Evolutionary conservation across 2,888 invertebrate species (phyloP).

Genomic region (Elysia crispata): DNA sequence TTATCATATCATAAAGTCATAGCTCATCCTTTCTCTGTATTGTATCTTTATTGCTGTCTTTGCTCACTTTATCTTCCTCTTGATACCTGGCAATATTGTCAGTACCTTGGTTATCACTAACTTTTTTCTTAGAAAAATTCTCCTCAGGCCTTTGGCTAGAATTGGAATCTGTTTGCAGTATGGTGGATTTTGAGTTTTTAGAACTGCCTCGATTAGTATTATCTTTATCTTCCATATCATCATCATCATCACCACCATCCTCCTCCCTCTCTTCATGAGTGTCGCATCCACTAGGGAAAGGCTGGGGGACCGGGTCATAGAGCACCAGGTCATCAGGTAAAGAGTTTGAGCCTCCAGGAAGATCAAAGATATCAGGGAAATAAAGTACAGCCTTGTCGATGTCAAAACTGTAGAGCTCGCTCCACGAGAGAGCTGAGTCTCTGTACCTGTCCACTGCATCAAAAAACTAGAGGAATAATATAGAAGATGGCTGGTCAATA

Average conservation of each 20-base stretch:
- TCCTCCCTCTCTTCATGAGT: not conserved
- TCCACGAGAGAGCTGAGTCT: constrained; percentile 49
- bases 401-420: constrained; percentile 49
- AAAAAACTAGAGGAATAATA: constrained; percentile 45
- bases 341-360: constrained; percentile 19
- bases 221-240: not conserved
- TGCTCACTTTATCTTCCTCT: too few species aligned
- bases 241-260: not conserved
- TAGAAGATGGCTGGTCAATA: not conserved
- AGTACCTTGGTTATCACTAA: too few species aligned
- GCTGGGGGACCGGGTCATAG: constrained; percentile 10
- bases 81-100: too few species aligned
- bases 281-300: not conserved
- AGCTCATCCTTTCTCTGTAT: too few species aligned
- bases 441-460: constrained; percentile 43
- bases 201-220: too few species aligned
- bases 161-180: too few species aligned
- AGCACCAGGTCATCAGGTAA: constrained; percentile 16
- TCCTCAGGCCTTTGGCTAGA: too few species aligned
- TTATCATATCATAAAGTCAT: too few species aligned
- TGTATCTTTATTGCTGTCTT: too few species aligned
- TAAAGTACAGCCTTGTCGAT: constrained; percentile 46
- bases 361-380: constrained; percentile 48
- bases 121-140: too few species aligned
- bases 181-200: too few species aligned